phyloP scores from a whole-genome alignment of 2,113 vertebrate genomes.

The Pollachius pollachius region DNA sequence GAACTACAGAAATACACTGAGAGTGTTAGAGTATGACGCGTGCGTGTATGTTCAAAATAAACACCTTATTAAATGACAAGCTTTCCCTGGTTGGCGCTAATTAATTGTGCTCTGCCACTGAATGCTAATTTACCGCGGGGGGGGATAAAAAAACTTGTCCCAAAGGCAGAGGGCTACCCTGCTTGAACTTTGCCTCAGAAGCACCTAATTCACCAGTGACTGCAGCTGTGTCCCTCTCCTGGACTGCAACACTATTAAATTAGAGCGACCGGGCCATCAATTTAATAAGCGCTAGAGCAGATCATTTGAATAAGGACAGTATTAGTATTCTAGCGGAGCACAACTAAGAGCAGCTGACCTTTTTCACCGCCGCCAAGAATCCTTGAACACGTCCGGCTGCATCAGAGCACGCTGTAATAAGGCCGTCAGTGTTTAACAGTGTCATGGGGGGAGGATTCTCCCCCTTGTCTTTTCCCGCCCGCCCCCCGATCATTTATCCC shows the following conservation, averaged over 20 bases:
- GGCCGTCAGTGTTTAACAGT: slow-evolving; percentile 85
- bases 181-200: slow-evolving; percentile 90
- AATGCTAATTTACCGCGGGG: slow-evolving; percentile 88
- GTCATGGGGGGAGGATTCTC: slow-evolving; percentile 79
- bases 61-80: slow-evolving; percentile 94
- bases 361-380: slow-evolving; percentile 91
- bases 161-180: slow-evolving; percentile 76
- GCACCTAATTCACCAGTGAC: slow-evolving; percentile 85
- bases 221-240: slow-evolving; percentile 83
- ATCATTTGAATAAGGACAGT: slow-evolving; percentile 98
- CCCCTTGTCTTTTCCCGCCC: slow-evolving; percentile 6
- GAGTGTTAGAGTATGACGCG: slow-evolving; percentile 13
- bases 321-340: slow-evolving; percentile 97
- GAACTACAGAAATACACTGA: slow-evolving; percentile 56
- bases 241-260: slow-evolving; percentile 92
- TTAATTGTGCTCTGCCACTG: slow-evolving; percentile 88
- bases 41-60: slow-evolving; percentile 59
- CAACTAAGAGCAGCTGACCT: slow-evolving; percentile 99
- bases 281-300: slow-evolving; percentile 97
- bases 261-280: slow-evolving; percentile 93
- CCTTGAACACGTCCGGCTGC: slow-evolving; percentile 95
- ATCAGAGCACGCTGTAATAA: slow-evolving; percentile 90
- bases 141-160: slow-evolving; percentile 77
- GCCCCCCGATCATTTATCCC: no score
- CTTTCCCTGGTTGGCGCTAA: slow-evolving; percentile 90